Base-by-base conservation (phyloP, 2,797 vertebrate species). In the Microchirus variegatus region DNA sequence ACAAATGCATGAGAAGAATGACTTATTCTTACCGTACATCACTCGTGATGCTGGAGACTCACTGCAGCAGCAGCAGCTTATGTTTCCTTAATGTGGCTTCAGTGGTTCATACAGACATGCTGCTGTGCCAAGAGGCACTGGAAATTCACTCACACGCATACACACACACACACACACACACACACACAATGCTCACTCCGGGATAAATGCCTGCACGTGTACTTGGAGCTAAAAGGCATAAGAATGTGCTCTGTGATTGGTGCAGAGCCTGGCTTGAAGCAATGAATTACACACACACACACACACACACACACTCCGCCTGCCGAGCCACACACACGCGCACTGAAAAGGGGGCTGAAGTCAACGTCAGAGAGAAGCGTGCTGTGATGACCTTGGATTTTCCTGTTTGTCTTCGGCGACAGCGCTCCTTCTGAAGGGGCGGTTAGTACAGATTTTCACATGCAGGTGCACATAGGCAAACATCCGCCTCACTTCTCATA, bases 1-100 rank as follows among this genome's bases (percentile, higher is more conserved):
- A 43, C 5, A 44, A 3, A 43, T 22, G 66, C 0, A 50, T 49
- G 12, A 22, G 9, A 50, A 41, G 51, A 49, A 69, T 40, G 60
- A 45, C 9, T 47, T 72, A 58, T 79, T 67, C 93, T 94, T 93
- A 94, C 93, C 93, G 81, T 94, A 94, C 93, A 94, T 94, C 67
- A 82, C 80, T 88, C 70, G 88, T 86, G 85, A 78, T 77, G 81
- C 62, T 80, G 46, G 80, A 80, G 80, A 70, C 67, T 72, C 78
- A 85, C 73, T 76, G n/a, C 70, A 62, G 54, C 67, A 62, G 54
- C 67, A 63, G 75, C 76, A 31, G 70, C 62, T 81, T 78, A 73
- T 70, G 81, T 76, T 81, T 78, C 72, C 83, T 76, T 73, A 78
- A 72, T 63, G 89, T 81, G 81, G 91, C 78, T 79, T 81, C 83